phyloP scores from a whole-genome alignment of 92 coral and sea anemone genomes.

The Palythoa grandis region DNA sequence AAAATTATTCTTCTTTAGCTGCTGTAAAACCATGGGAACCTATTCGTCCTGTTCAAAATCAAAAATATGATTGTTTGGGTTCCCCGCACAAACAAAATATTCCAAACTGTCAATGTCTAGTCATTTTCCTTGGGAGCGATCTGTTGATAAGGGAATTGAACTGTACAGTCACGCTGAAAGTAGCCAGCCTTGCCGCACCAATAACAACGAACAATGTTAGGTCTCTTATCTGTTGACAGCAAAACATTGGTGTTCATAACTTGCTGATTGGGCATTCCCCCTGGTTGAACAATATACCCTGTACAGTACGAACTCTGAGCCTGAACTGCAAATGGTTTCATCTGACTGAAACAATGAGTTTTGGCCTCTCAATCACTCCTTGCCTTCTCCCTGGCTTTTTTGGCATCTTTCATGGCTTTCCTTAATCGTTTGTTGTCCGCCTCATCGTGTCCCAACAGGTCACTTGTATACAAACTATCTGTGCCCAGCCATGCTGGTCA shows the following conservation, averaged over 20 bases:
- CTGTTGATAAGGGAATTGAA: background rate
- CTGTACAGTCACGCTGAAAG: background rate
- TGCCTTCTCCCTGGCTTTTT: conserved; percentile 27
- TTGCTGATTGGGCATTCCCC: background rate
- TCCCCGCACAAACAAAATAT: background rate
- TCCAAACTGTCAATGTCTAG: background rate
- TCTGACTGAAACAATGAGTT: background rate
- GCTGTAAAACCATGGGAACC: background rate
- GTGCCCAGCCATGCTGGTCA: conserved; percentile 42
- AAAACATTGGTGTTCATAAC: background rate
- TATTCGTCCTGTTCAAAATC: background rate
- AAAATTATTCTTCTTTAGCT: background rate
- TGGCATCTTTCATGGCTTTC: conserved; percentile 45
- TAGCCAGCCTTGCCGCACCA: background rate
- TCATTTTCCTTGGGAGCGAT: background rate
- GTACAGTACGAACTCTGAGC: background rate
- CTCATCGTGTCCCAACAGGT: conserved; percentile 39
- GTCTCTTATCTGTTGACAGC: background rate
- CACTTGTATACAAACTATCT: conserved; percentile 10
- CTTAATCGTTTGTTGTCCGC: conserved; percentile 34
- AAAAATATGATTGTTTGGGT: background rate
- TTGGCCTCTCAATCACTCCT: conserved; percentile 1
- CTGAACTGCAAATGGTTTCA: background rate
- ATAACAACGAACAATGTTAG: background rate
- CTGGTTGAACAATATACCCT: background rate